Conservation (phyloP, 1,140 invertebrate genomes). For the Delia radicum region DNA sequence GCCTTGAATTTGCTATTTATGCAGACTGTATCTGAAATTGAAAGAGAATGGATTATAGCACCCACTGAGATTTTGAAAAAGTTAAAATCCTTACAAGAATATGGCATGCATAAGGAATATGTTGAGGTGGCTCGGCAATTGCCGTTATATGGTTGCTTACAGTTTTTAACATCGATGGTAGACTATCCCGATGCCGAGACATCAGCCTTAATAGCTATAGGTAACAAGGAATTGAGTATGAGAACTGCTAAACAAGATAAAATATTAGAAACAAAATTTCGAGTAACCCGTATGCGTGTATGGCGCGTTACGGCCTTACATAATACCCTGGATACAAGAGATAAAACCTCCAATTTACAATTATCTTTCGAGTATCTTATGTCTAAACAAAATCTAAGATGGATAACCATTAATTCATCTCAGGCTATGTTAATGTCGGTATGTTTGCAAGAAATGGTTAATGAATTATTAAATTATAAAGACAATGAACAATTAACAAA, state of each 20-base stretch:
- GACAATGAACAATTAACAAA: slow-evolving; percentile 56
- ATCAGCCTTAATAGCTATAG: slow-evolving; percentile 69
- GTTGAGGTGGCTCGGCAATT: slow-evolving; percentile 76
- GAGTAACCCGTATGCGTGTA: slow-evolving; percentile 92
- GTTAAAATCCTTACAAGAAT: slow-evolving; percentile 69
- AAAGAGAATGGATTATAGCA: slow-evolving; percentile 79
- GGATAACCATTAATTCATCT: slow-evolving; percentile 87
- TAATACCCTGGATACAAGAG: slow-evolving; percentile 60
- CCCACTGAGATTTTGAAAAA: slow-evolving; percentile 70
- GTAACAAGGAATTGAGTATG: slow-evolving; percentile 77
- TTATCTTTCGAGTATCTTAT: slow-evolving; percentile 95
- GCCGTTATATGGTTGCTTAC: slow-evolving; percentile 87
- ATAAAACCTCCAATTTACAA: slow-evolving; percentile 56
- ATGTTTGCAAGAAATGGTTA: slow-evolving; percentile 92
- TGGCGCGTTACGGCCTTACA: slow-evolving; percentile 92
- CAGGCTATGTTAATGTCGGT: slow-evolving; percentile 94
- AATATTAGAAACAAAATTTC: slow-evolving; percentile 78
- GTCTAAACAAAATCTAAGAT: slow-evolving; percentile 86
- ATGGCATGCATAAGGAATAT: slow-evolving; percentile 83
- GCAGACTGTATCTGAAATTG: slow-evolving; percentile 83
- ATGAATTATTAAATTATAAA: slow-evolving; percentile 86
- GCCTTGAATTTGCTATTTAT: slow-evolving; percentile 85
- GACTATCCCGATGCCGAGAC: slow-evolving; percentile 76
- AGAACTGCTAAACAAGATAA: slow-evolving; percentile 59
- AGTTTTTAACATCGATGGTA: slow-evolving; percentile 55